Evolutionary conservation across 2,888 invertebrate genomes (phyloP).

Genomic region (Aspidiotus rigidus): DNA sequence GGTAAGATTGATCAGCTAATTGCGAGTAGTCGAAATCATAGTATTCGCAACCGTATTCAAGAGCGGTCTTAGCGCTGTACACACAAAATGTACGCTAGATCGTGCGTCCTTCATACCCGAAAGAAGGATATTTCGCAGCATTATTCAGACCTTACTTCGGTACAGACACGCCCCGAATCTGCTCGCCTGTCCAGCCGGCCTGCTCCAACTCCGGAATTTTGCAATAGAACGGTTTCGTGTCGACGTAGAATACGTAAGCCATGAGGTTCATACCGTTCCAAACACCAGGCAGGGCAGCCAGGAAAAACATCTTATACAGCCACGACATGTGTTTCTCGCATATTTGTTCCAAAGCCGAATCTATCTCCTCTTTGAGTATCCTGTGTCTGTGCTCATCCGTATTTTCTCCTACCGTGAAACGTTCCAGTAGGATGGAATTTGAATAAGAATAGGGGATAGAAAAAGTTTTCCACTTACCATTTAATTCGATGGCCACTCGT

Average conservation of each 20-base stretch:
- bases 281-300: slow-evolving; percentile 40
- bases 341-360: slow-evolving; percentile 17
- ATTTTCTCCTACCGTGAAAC: too few species aligned
- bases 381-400: too few species aligned
- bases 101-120: too few species aligned
- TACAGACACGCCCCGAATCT: slow-evolving; percentile 45
- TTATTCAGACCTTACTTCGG: slow-evolving; percentile 37
- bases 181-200: slow-evolving; percentile 46
- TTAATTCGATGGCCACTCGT: too few species aligned
- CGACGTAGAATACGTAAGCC: slow-evolving; percentile 49
- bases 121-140: too few species aligned
- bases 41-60: background rate
- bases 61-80: too few species aligned
- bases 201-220: slow-evolving; percentile 43
- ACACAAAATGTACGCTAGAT: too few species aligned
- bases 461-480: too few species aligned
- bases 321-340: slow-evolving; percentile 11
- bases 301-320: slow-evolving; percentile 35
- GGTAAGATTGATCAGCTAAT: background rate
- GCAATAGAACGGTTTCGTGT: slow-evolving; percentile 47
- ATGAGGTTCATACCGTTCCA: slow-evolving; percentile 51
- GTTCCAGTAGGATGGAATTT: too few species aligned
- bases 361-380: background rate
- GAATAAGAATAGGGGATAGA: too few species aligned
- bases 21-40: slow-evolving; percentile 3